Base-by-base conservation (phyloP, 92 coral and sea anemone genomes). In the Siderastrea radians region DNA sequence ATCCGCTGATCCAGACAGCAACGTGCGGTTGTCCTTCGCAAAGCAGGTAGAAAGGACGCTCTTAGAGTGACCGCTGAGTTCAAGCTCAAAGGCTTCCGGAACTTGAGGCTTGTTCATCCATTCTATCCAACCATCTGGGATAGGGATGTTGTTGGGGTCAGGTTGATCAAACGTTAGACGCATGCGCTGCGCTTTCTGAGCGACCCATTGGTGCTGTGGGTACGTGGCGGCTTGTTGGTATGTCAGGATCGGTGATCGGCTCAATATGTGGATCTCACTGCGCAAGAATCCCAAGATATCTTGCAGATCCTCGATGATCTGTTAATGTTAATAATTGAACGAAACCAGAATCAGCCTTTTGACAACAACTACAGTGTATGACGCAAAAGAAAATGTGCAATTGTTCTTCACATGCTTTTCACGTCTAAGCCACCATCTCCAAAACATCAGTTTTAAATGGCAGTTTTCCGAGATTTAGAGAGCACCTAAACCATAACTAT, bases 51-150 rank as follows among this genome's bases (percentile, higher is more conserved):
- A 75, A 15, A 91, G 87, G 49, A 91, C 88, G 11, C 89, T 83
- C 57, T 91, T 87, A 7, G 91, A 69, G 59, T 91, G 94, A 2
- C 94, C 94, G 45, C 81, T 84, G 68, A 91, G 79, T 72, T 91
- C 94, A 72, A 87, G 85, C 82, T 87, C 88, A 49, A 91, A 91
- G 13, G 94, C 91, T 71, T 91, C 89, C 0, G 91, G 77, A 49
- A 87, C 86, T 48, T 91, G 55, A 9, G 94, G 94, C 61, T 91
- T 91, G 89, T 91, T 91, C n/a, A 85, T 47, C 94, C 94, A 91
- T 64, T 91, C 91, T 55, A 91, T 86, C 94, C 94, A 91, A 51
- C 89, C 86, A 49, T 91, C 82, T 26, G 91, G 94, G 10, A 54
- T 70, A 7, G 94, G 86, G 43, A 87, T 63, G 50, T 82, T 82